Base-by-base conservation (phyloP, 2,888 invertebrate species). In the Leptura quadrifasciata region DNA sequence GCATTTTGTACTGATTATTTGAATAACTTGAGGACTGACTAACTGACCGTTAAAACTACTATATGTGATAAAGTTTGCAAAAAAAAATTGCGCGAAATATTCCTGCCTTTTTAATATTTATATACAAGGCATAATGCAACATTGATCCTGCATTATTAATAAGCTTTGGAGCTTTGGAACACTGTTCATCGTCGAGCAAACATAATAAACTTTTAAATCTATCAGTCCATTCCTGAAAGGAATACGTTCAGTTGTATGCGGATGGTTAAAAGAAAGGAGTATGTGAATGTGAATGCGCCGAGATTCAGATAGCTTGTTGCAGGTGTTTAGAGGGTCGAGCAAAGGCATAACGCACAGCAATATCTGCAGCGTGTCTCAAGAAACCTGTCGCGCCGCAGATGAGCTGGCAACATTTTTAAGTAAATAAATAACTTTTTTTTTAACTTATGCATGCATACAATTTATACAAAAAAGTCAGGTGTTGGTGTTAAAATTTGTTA, bases 341-440 rank as follows among this genome's bases (percentile, higher is more conserved):
- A 58, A 58, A 72, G 72, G 68, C 69, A 75, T 65, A 74, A 68
- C 72, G 74, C 74, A 65, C 72, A 68, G 71, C 82, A 80, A 82
- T 83, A 86, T 86, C 86, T 84, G 85, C 86, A 84, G 86, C 87
- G 88, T 86, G 88, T 87, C 88, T 86, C 84, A 83, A 85, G 82
- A 80, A 86, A 85, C 81, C 83, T 88, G 82, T 88, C 88, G 86
- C 88, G 87, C 85, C 85, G 83, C 86, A 83, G 85, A 86, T 79
- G 71, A 54, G 65, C 71, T 70, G 64, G 64, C 75, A 55, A 64
- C 47, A 72, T 61, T 64, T 61, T 64, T 72, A 72, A 69, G 69
- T 68, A 67, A 69, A 72, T 68, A 67, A 47, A 47, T n/a, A 47
- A 47, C 5, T n/a, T 5, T 0, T 47, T 47, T n/a, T 47, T 47